phyloP scores from a whole-genome alignment of 2,888 invertebrate genomes.

The Orthosia cruda region DNA sequence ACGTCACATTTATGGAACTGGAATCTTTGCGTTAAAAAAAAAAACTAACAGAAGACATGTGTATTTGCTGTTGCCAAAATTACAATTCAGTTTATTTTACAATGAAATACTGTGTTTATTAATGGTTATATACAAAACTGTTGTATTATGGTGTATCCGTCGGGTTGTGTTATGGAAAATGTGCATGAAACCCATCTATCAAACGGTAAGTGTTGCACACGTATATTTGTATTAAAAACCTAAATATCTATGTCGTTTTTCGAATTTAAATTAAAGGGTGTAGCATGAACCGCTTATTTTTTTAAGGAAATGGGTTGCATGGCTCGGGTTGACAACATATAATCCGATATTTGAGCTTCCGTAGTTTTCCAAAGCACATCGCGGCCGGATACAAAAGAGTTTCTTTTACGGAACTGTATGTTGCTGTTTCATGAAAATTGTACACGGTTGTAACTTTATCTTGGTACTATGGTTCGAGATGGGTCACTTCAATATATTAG shows the following conservation, averaged over 20 bases:
- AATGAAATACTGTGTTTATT: slow-evolving; percentile 82
- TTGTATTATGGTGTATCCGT: slow-evolving; percentile 86
- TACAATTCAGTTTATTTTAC: slow-evolving; percentile 61
- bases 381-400: slow-evolving; percentile 78
- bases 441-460: slow-evolving; percentile 78
- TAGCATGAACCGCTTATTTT: slow-evolving; percentile 80
- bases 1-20: background rate
- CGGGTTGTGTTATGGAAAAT: slow-evolving; percentile 90
- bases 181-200: slow-evolving; percentile 81
- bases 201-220: slow-evolving; percentile 83
- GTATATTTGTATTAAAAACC: slow-evolving; percentile 66
- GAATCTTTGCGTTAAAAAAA: background rate
- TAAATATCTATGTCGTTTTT: slow-evolving; percentile 58
- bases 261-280: slow-evolving; percentile 66
- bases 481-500: slow-evolving; percentile 60
- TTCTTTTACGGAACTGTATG: slow-evolving; percentile 68
- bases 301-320: slow-evolving; percentile 73
- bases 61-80: slow-evolving; percentile 47
- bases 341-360: slow-evolving; percentile 60
- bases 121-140: slow-evolving; percentile 77
- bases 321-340: slow-evolving; percentile 61
- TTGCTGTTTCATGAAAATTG: slow-evolving; percentile 77
- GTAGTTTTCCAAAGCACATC: slow-evolving; percentile 88
- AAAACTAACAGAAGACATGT: background rate
- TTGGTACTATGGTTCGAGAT: slow-evolving; percentile 74